A percentile compares a stretch with the other conserved stretches of the same genome.
These are phyloP conservation scores for Stegophylla sp. DNA, from an alignment of 2,888 invertebrate species.

Conservation along the genomic window DNA sequence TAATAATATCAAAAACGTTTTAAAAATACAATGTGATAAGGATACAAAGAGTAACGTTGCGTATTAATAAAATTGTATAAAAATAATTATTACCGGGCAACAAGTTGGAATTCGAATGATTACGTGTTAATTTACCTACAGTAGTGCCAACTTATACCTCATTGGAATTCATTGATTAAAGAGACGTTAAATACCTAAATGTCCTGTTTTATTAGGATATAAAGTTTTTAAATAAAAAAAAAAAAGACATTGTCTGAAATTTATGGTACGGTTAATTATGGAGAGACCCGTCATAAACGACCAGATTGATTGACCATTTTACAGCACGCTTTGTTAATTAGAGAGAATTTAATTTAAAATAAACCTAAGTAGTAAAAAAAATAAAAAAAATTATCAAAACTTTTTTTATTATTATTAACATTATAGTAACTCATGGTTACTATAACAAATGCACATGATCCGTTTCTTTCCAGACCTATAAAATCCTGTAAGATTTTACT, in stretches of 20 bases:
- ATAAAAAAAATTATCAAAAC: background rate
- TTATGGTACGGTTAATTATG: background rate
- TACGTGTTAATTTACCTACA: background rate
- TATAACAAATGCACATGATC: background rate
- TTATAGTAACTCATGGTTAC: background rate
- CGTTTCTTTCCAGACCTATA: slow-evolving; percentile 22
- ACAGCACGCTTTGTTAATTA: background rate
- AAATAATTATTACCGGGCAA: slow-evolving; percentile 1
- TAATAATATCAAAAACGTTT: no score
- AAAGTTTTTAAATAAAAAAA: background rate
- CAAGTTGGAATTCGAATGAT: background rate
- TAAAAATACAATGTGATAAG: no score
- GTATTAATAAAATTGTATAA: no score
- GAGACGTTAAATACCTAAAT: background rate
- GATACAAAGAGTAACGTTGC: no score
- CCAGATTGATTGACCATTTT: background rate
- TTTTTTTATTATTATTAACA: slow-evolving; percentile 3
- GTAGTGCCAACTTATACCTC: background rate
- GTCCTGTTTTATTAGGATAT: background rate
- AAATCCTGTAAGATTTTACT: slow-evolving; percentile 42
- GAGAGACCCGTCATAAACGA: background rate
- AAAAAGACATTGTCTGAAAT: background rate
- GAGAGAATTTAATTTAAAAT: background rate
- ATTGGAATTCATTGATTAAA: background rate
- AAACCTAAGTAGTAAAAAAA: background rate